These are phyloP conservation scores for Oligia latruncula DNA, from an alignment of 2,888 invertebrate genomes.

Conservation along the genomic window DNA sequence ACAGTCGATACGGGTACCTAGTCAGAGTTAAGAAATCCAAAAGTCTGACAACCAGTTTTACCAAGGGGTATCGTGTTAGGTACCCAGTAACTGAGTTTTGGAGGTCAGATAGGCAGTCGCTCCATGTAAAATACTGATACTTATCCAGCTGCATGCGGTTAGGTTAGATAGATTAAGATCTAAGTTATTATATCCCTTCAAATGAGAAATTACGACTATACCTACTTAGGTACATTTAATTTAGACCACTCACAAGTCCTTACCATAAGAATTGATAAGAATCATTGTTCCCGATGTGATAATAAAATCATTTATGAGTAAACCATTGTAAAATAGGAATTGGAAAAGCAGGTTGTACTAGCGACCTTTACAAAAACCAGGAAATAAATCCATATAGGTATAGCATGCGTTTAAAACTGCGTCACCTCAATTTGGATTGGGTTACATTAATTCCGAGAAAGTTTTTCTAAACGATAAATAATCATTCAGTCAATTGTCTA, in stretches of 20 bases:
- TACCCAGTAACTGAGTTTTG: neutral
- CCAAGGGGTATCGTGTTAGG: neutral
- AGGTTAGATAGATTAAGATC: neutral
- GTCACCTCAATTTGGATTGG: constrained; percentile 1
- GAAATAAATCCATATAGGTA: neutral
- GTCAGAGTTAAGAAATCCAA: neutral
- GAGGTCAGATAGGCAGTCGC: no score
- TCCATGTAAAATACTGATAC: no score
- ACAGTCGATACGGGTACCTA: no score
- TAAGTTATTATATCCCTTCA: neutral
- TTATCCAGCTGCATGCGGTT: neutral
- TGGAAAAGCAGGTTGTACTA: neutral
- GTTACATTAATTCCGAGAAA: neutral
- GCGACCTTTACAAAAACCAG: neutral
- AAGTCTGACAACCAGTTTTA: neutral
- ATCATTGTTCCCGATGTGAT: neutral
- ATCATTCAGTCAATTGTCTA: neutral
- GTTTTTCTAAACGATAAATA: neutral
- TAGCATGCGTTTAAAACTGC: neutral
- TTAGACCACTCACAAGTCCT: neutral
- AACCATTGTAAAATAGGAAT: neutral
- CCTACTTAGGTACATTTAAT: neutral
- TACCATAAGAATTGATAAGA: neutral
- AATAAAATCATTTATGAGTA: neutral
- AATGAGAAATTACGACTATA: neutral